A percentile compares a stretch with the other conserved stretches of the same genome.
These are phyloP conservation scores for Mesoclemmys tuberculata DNA, from an alignment of 2,113 vertebrate genomes.

Conservation along the genomic window DNA sequence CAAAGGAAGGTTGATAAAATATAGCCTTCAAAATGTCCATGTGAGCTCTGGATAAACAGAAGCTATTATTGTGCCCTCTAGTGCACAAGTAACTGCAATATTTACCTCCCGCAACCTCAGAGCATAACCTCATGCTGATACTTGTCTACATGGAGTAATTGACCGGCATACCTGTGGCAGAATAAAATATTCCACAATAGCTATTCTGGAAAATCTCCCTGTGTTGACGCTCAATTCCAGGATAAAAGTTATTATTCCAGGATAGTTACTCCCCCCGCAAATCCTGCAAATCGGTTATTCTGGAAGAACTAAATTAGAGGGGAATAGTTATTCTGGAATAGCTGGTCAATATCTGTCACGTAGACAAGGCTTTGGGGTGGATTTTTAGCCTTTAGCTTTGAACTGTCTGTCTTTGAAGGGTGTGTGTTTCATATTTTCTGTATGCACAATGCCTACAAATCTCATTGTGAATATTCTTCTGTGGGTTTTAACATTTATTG, in stretches of 20 bases:
- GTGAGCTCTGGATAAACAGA: background rate
- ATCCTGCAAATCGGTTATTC: background rate
- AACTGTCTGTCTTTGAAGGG: background rate
- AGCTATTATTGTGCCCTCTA: conserved; percentile 33
- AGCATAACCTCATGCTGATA: background rate
- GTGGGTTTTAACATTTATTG: background rate
- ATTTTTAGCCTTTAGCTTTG: background rate
- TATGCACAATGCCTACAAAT: background rate
- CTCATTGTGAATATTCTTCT: background rate
- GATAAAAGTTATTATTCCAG: background rate
- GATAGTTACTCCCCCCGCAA: background rate
- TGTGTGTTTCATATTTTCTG: background rate
- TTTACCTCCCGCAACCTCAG: rapidly evolving
- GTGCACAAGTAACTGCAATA: background rate
- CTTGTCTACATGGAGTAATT: background rate
- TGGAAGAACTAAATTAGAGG: background rate
- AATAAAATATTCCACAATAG: background rate
- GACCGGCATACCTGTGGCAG: background rate
- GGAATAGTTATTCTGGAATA: background rate
- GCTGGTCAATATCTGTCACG: background rate
- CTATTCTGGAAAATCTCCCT: background rate
- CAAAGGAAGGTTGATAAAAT: background rate
- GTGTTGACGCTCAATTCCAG: background rate
- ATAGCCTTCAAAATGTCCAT: background rate
- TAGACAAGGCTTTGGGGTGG: background rate